These are phyloP conservation scores for Xenopus petersii DNA, from an alignment of 2,797 vertebrate genomes.

Conservation along the genomic window DNA sequence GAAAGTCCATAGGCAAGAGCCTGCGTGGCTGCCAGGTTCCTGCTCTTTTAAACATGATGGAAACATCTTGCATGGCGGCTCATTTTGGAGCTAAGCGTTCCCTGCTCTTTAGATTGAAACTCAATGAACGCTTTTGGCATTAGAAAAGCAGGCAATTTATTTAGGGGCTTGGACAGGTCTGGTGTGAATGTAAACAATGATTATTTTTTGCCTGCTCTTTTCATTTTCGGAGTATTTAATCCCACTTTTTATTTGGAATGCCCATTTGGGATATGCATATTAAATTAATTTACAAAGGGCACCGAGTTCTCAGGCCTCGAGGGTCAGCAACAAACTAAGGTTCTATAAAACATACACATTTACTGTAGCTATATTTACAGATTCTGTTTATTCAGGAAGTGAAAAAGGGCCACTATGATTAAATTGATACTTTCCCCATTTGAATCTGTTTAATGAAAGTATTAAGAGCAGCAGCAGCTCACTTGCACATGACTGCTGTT, in stretches of 20 bases:
- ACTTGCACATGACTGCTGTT: too few species aligned
- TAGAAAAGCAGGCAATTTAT: slow-evolving; percentile 9
- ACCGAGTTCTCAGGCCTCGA: background rate
- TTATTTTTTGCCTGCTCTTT: slow-evolving; percentile 4
- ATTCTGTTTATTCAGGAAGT: too few species aligned
- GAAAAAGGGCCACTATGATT: too few species aligned
- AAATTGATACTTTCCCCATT: too few species aligned
- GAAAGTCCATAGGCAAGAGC: too few species aligned
- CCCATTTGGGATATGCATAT: slow-evolving; percentile 2
- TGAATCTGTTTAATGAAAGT: too few species aligned
- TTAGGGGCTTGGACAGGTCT: background rate
- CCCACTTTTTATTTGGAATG: slow-evolving; percentile 2
- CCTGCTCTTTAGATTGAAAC: slow-evolving; percentile 1
- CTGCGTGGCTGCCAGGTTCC: slow-evolving; percentile 6
- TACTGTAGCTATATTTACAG: too few species aligned
- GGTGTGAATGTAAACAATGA: slow-evolving; percentile 9
- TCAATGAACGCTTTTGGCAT: slow-evolving; percentile 11
- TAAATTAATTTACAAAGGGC: slow-evolving; percentile 8
- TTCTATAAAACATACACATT: background rate
- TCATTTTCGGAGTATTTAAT: slow-evolving; percentile 8
- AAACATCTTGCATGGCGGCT: background rate
- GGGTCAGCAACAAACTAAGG: slow-evolving; percentile 18
- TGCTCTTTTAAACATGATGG: slow-evolving; percentile 1
- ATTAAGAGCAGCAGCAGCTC: too few species aligned
- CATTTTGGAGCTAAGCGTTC: background rate